Percentiles rank a stretch among this genome's conserved stretches.
These are phyloP conservation scores for Loriculus beryllinus DNA, from an alignment of 2,797 vertebrate genomes.

Conservation along the genomic window DNA sequence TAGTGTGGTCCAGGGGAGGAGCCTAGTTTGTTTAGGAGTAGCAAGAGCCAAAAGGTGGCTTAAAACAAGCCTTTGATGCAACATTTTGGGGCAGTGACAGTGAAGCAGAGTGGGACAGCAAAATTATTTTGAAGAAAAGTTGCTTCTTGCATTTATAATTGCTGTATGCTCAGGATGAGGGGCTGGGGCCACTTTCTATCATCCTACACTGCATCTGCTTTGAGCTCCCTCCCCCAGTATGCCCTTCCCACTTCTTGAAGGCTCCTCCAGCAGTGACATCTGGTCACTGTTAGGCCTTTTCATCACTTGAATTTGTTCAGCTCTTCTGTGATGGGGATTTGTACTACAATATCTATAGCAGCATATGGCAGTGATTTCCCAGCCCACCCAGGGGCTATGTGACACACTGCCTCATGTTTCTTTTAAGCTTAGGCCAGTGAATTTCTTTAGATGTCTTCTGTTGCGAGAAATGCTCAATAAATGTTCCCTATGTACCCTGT, in stretches of 20 bases:
- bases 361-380: background rate
- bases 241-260: background rate
- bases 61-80: background rate
- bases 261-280: background rate
- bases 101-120: background rate
- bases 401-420: background rate
- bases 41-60: background rate
- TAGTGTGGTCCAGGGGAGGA: background rate
- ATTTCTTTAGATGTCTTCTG: background rate
- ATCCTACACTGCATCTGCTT: background rate
- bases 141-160: background rate
- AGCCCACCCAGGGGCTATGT: background rate
- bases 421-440: background rate
- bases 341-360: background rate
- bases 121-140: background rate
- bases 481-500: rapidly evolving
- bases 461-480: background rate
- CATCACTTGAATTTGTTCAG: background rate
- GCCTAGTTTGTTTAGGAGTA: background rate
- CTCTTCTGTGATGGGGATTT: background rate
- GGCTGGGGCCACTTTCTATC: background rate
- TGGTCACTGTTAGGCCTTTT: background rate
- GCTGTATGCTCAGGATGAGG: background rate
- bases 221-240: background rate
- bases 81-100: background rate